Base-by-base conservation (phyloP, 1,140 invertebrate genomes). In the Halictus rubicundus region DNA sequence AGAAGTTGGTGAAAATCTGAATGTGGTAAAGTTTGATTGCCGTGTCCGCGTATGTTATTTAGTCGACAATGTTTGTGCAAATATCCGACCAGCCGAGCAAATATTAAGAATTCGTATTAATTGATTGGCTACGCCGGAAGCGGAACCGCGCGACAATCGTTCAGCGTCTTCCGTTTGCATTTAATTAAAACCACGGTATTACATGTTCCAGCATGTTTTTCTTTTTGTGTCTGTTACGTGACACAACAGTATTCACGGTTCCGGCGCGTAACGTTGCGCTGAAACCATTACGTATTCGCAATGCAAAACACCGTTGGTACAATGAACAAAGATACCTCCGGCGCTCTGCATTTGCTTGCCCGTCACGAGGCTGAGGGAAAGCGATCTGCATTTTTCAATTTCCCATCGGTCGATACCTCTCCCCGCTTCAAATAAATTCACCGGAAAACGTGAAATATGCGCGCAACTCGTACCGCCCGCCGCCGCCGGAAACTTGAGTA, bases 301-400 rank as follows among this genome's bases (percentile, higher is more conserved):
- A 78, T 78, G 76, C 76, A 78, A 78, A 78, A 72, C 68, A 72
- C 60, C 23, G 60, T 32, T 12, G 60, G 49, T 19, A 23, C 60
- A 78, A 78, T 65, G 76, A 72, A 78, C 76, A 78, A 78, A 78
- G 76, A 72, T 72, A 57, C 68, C 25, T n/a, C 49, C 25, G 23
- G 69, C 42, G 19, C 27, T 7, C 59, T 32, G 76, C 59, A 65
- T 78, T 78, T 60, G 76, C 76, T 78, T 72, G 59, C 76, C 52
- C 68, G 68, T 78, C 76, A 78, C 76, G 76, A 72, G 76, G 69
- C 54, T 57, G 37, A 49, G 39, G 71, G 79, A 84, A 75, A 84
- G 79, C 82, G 74, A 84, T 84, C 69, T 70, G 70, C 82, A 76
- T 84, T 80, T 84, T 84, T 84, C 83, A 84, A 84, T 80, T 73